Percentiles rank a stretch among this genome's conserved stretches.
Evolutionary conservation across 2,888 invertebrate species (phyloP).

Genomic region (Sphaeridia pumilis): DNA sequence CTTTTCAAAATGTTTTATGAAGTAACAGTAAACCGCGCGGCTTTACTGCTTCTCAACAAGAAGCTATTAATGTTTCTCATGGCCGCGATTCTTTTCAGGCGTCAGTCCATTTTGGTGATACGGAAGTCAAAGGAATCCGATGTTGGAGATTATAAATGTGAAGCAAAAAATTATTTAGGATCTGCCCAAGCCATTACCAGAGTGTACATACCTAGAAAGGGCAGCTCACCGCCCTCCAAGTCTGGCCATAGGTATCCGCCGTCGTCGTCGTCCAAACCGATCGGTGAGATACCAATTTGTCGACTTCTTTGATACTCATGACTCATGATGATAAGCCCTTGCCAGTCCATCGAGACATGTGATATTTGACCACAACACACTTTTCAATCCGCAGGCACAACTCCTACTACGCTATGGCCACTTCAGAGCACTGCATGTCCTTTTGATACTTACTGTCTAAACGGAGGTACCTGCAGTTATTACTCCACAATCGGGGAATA

Average conservation of each 20-base stretch:
- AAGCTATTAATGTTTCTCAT: too few relatives aligned
- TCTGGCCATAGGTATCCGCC: neutral
- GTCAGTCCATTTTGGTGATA: slow-evolving; percentile 36
- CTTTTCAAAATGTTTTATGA: too few relatives aligned
- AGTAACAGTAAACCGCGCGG: too few relatives aligned
- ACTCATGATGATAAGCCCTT: too few relatives aligned
- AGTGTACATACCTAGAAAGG: slow-evolving; percentile 21
- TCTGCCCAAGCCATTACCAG: slow-evolving; percentile 32
- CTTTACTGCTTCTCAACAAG: too few relatives aligned
- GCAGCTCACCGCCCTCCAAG: neutral
- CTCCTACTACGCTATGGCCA: slow-evolving; percentile 47
- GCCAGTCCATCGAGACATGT: too few relatives aligned
- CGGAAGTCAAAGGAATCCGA: slow-evolving; percentile 34
- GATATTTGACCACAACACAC: neutral
- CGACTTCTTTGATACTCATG: neutral
- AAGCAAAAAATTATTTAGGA: slow-evolving; percentile 34
- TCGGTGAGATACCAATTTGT: slow-evolving; percentile 16
- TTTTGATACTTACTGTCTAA: slow-evolving; percentile 63
- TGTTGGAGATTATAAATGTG: slow-evolving; percentile 34
- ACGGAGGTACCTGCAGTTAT: slow-evolving; percentile 74
- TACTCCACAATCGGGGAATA: slow-evolving; percentile 65
- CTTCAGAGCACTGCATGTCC: slow-evolving; percentile 55
- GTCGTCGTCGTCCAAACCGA: slow-evolving; percentile 24
- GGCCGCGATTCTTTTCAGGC: slow-evolving; percentile 21
- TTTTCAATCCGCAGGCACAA: too few relatives aligned